Conservation (phyloP, 2,888 invertebrate species). For the Drosophila infuscata region DNA sequence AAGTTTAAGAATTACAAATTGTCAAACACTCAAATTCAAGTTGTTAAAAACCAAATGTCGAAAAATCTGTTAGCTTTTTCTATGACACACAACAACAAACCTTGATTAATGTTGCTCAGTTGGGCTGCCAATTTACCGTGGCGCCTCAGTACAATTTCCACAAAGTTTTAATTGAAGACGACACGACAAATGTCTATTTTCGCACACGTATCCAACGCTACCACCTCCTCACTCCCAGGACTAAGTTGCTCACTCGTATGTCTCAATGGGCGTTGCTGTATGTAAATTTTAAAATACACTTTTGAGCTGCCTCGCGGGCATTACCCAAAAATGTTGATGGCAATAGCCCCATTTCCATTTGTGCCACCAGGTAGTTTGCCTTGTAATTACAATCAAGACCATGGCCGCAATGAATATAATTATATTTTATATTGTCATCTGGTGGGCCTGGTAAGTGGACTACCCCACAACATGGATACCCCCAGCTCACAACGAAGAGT, state of each 20-base stretch:
- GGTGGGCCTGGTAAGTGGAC: conserved; percentile 38
- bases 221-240: background rate
- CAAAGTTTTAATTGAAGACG: conserved; percentile 68
- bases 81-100: conserved; percentile 17
- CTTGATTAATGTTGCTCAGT: conserved; percentile 6
- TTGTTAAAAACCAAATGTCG: background rate
- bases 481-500: conserved; percentile 23
- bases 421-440: conserved; percentile 73
- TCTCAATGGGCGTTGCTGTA: conserved; percentile 63
- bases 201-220: conserved; percentile 12
- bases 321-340: conserved; percentile 53
- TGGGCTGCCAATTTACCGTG: conserved; percentile 46
- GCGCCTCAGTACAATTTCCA: conserved; percentile 43
- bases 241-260: conserved; percentile 29
- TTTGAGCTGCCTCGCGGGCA: conserved; percentile 75
- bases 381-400: conserved; percentile 77
- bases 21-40: background rate
- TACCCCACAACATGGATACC: background rate
- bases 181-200: conserved; percentile 60
- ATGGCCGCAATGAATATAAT: conserved; percentile 80
- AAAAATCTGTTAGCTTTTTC: conserved; percentile 2
- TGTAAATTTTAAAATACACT: conserved; percentile 71
- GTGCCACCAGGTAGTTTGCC: conserved; percentile 60
- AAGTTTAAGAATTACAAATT: background rate
- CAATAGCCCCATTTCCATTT: conserved; percentile 21